Conservation (phyloP, 2,113 vertebrate species). For the Perccottus glenii region DNA sequence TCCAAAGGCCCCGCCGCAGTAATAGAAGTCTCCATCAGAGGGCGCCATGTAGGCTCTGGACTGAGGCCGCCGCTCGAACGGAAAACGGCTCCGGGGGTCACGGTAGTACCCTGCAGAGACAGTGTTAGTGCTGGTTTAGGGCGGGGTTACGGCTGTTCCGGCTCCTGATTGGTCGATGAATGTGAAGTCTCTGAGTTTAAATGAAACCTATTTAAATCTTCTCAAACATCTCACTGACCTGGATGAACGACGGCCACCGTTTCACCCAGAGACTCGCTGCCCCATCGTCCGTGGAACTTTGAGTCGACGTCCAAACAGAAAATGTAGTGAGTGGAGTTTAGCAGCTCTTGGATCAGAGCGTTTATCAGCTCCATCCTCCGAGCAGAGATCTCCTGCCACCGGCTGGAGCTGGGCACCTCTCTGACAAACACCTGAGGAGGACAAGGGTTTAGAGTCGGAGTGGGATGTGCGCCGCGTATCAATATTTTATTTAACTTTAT, state of each 20-base stretch:
- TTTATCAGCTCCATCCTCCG: conserved; percentile 78
- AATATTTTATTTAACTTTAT: no score
- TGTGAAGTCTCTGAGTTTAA: no score
- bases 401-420: conserved; percentile 13
- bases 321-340: conserved; percentile 57
- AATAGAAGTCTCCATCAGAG: conserved; percentile 81
- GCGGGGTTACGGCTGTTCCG: no score
- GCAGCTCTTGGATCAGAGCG: conserved; percentile 55
- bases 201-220: no score
- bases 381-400: conserved; percentile 81
- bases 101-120: conserved; percentile 68
- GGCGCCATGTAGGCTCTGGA: conserved; percentile 71
- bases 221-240: conserved; percentile 1
- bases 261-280: conserved; percentile 75
- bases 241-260: conserved; percentile 77
- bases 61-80: conserved; percentile 72
- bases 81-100: conserved; percentile 32
- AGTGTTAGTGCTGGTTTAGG: not conserved
- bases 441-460: not conserved
- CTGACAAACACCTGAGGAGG: conserved; percentile 21
- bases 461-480: not conserved
- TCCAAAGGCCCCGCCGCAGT: conserved; percentile 76
- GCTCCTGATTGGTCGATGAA: not conserved
- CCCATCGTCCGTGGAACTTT: conserved; percentile 72
- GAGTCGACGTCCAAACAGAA: conserved; percentile 81